phyloP scores from a whole-genome alignment of 2,888 invertebrate species.

The Icerya purchasi region DNA sequence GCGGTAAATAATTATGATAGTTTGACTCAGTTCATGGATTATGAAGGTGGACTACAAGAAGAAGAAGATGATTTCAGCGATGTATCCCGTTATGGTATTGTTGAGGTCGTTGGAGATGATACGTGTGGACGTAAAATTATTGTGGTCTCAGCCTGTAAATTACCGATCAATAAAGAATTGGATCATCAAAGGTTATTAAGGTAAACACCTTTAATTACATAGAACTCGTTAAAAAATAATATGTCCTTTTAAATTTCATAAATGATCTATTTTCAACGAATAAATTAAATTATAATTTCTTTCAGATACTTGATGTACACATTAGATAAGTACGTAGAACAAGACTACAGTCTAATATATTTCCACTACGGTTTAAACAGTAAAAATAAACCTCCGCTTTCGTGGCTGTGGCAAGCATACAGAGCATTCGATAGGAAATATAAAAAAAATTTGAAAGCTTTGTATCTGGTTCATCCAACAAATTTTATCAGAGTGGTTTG shows the following conservation, averaged over 20 bases:
- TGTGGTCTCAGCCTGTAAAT: conserved; percentile 80
- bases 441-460: conserved; percentile 94
- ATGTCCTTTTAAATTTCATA: background rate
- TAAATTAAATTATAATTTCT: conserved; percentile 17
- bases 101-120: conserved; percentile 67
- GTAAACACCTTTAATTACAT: no score
- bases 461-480: conserved; percentile 96
- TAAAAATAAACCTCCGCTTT: conserved; percentile 83
- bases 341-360: conserved; percentile 94
- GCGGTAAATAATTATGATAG: conserved; percentile 26
- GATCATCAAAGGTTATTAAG: conserved; percentile 50
- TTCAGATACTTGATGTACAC: conserved; percentile 77
- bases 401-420: conserved; percentile 94
- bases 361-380: conserved; percentile 91
- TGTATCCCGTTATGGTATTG: conserved; percentile 50
- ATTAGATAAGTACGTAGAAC: conserved; percentile 90
- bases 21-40: conserved; percentile 2
- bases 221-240: no score
- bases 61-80: conserved; percentile 40
- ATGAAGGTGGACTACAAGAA: conserved; percentile 13
- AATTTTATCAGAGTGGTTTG: conserved; percentile 87
- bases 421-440: conserved; percentile 94
- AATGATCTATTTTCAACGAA: background rate
- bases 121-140: conserved; percentile 80
- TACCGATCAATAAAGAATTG: conserved; percentile 57